Percentiles rank a stretch among this genome's conserved stretches.
These are phyloP conservation scores for Sipunculus nudus DNA, from an alignment of 2,888 invertebrate species.

Conservation along the genomic window DNA sequence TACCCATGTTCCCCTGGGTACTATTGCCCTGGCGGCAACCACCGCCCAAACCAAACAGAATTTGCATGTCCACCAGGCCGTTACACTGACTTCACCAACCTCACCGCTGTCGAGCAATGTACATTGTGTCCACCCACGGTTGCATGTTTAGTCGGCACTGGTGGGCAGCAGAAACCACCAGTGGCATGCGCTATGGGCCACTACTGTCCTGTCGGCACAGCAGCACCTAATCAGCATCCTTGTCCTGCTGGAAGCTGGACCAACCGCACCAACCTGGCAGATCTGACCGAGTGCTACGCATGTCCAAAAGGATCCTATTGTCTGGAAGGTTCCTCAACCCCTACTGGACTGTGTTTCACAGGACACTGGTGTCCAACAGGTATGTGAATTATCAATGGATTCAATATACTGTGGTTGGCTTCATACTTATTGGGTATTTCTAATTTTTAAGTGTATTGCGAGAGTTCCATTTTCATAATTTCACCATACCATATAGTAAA, in stretches of 20 bases:
- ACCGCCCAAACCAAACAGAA: constrained; percentile 52
- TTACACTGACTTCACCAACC: constrained; percentile 56
- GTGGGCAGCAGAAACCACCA: constrained; percentile 59
- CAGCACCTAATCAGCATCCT: constrained; percentile 50
- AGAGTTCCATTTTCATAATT: no score
- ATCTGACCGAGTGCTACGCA: constrained; percentile 51
- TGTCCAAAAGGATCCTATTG: constrained; percentile 60
- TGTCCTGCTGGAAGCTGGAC: constrained; percentile 61
- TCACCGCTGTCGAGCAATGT: constrained; percentile 57
- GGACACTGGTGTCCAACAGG: constrained; percentile 62
- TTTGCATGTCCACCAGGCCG: constrained; percentile 60
- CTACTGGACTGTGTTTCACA: constrained; percentile 50
- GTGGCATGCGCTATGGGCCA: constrained; percentile 57
- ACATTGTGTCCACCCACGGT: constrained; percentile 46
- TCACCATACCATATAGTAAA: no score
- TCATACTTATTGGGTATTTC: no score
- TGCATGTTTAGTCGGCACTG: constrained; percentile 58
- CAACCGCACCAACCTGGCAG: constrained; percentile 55
- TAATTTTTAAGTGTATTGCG: no score
- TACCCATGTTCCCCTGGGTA: constrained; percentile 58
- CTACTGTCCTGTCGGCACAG: constrained; percentile 59
- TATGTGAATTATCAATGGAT: constrained; percentile 29
- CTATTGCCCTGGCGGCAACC: constrained; percentile 61
- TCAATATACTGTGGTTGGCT: no score
- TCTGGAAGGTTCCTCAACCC: constrained; percentile 50